These are phyloP conservation scores for Glossosoma conforme DNA, from an alignment of 1,140 invertebrate species.

Conservation along the genomic window DNA sequence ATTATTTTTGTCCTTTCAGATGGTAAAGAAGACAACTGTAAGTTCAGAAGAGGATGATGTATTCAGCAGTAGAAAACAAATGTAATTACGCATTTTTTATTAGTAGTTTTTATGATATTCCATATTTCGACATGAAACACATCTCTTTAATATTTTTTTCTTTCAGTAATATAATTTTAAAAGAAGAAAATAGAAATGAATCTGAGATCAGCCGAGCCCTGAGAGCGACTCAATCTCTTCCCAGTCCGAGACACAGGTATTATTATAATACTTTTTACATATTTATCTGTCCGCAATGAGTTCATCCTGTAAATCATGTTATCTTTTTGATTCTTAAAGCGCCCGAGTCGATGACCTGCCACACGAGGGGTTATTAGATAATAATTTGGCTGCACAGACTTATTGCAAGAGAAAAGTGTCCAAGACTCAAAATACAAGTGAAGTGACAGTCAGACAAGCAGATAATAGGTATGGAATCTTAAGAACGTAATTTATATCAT, in stretches of 20 bases:
- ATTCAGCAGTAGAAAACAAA: conserved; percentile 3
- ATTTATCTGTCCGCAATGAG: conserved; percentile 12
- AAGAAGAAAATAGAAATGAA: conserved; percentile 34
- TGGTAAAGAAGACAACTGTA: not conserved
- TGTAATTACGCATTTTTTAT: no score
- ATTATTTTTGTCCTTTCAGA: not conserved
- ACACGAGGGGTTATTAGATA: conserved; percentile 44
- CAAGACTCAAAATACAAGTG: conserved; percentile 48
- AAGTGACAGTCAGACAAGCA: conserved; percentile 37
- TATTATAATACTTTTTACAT: conserved; percentile 10
- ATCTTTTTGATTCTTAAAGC: conserved; percentile 10
- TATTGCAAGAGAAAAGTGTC: conserved; percentile 53
- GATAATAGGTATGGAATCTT: conserved; percentile 20
- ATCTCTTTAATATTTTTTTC: conserved; percentile 12
- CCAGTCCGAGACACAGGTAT: conserved; percentile 39
- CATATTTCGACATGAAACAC: no score
- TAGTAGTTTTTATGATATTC: no score
- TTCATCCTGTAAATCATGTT: conserved; percentile 1
- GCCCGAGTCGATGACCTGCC: conserved; percentile 41
- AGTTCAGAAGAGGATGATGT: conserved; percentile 1
- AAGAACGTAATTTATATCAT: no score
- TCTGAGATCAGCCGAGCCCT: conserved; percentile 41
- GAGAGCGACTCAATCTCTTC: conserved; percentile 43
- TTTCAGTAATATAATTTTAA: conserved; percentile 40
- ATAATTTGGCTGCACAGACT: conserved; percentile 39